A percentile compares a stretch with the other conserved stretches of the same genome.
Evolutionary conservation across 2,113 vertebrate genomes (phyloP).

Genomic region (Semnornis frantzii): DNA sequence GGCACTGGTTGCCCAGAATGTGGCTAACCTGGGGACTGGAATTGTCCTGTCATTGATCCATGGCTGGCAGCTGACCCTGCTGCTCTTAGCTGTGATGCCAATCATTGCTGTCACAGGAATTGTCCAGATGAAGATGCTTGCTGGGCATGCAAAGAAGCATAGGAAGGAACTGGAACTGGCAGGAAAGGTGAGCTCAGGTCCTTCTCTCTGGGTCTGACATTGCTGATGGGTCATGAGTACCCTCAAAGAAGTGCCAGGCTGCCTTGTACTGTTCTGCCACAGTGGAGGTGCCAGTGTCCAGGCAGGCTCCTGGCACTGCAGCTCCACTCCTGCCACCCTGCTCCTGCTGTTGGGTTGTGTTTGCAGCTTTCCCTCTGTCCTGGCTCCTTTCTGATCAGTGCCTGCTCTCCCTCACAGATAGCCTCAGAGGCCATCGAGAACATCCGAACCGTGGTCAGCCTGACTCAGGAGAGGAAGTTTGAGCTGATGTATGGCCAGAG

Average conservation of each 20-base stretch:
- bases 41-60: constrained; percentile 83
- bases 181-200: constrained; percentile 77
- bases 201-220: too few relatives aligned
- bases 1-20: constrained; percentile 83
- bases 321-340: too few relatives aligned
- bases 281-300: not conserved
- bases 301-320: too few relatives aligned
- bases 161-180: constrained; percentile 84
- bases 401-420: constrained; percentile 67
- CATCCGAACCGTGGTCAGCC: constrained; percentile 82
- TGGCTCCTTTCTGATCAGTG: not conserved
- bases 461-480: constrained; percentile 83
- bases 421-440: constrained; percentile 86
- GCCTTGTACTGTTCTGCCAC: not conserved
- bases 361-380: not conserved
- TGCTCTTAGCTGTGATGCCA: constrained; percentile 82
- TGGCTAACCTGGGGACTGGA: constrained; percentile 82
- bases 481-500: constrained; percentile 82
- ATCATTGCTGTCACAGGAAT: constrained; percentile 81
- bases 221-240: not conserved
- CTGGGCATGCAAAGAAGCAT: constrained; percentile 82
- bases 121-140: constrained; percentile 82
- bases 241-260: not conserved
- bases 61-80: constrained; percentile 87
- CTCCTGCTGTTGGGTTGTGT: not conserved